These are phyloP conservation scores for Subacronicta megacephala DNA, from an alignment of 2,888 invertebrate genomes.

Conservation along the genomic window DNA sequence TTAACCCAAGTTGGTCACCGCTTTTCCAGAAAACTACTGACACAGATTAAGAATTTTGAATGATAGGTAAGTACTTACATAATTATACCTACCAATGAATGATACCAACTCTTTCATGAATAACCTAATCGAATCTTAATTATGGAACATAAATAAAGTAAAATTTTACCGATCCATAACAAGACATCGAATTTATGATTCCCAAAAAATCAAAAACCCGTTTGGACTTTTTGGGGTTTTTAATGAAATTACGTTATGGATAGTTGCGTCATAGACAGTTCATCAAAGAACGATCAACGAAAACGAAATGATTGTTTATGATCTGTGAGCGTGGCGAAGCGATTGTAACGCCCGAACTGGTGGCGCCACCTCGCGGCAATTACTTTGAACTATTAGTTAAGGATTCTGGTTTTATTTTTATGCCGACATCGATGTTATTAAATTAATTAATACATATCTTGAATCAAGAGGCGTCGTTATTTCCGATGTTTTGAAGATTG, in stretches of 20 bases:
- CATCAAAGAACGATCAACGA: slow-evolving; percentile 64
- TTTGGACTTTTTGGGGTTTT: slow-evolving; percentile 20
- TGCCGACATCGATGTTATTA: slow-evolving; percentile 49
- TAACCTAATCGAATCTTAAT: too few species aligned
- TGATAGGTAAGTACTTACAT: too few species aligned
- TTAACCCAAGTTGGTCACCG: too few species aligned
- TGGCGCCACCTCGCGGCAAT: slow-evolving; percentile 77
- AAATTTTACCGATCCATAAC: slow-evolving; percentile 28
- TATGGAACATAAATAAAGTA: slow-evolving; percentile 4
- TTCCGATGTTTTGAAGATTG: neutral
- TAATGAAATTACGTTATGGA: slow-evolving; percentile 28
- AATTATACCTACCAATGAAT: too few species aligned
- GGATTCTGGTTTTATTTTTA: slow-evolving; percentile 48
- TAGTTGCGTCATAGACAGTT: slow-evolving; percentile 52
- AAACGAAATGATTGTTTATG: slow-evolving; percentile 68
- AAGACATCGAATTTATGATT: slow-evolving; percentile 42
- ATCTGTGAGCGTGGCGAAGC: slow-evolving; percentile 71
- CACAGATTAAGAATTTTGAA: too few species aligned
- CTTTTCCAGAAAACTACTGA: too few species aligned
- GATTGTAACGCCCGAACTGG: slow-evolving; percentile 64
- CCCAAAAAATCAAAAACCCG: slow-evolving; percentile 25
- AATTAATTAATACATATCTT: slow-evolving; percentile 28
- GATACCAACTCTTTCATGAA: too few species aligned
- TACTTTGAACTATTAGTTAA: slow-evolving; percentile 60
- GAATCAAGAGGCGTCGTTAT: neutral